phyloP scores from a whole-genome alignment of 30 jellyfish, hydroid and myxozoan species.

The Nemopilema nomurai region DNA sequence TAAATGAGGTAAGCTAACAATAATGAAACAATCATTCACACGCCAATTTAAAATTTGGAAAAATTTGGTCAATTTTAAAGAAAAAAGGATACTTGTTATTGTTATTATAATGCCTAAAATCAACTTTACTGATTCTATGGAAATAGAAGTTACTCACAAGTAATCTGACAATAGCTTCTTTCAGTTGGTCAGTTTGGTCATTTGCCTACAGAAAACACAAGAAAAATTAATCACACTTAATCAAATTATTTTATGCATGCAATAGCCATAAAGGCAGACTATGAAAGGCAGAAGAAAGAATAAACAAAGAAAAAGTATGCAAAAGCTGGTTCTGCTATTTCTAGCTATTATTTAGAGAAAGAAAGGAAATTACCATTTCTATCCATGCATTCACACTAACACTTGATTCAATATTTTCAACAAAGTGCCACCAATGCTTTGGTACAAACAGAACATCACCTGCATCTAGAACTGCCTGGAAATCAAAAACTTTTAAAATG shows the following conservation, averaged over 20 bases:
- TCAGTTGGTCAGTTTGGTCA: constrained; percentile 61
- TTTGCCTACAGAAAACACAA: constrained; percentile 33
- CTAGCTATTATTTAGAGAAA: too few species aligned
- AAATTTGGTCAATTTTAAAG: neutral
- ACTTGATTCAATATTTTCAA: constrained; percentile 72
- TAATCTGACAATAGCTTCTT: constrained; percentile 63
- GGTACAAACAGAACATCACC: constrained; percentile 97
- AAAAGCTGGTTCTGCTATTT: too few species aligned
- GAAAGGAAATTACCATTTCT: constrained; percentile 62
- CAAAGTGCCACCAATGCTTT: constrained; percentile 99
- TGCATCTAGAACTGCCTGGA: constrained; percentile 71
- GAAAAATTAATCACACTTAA: too few species aligned
- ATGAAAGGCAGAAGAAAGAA: too few species aligned
- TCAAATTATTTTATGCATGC: too few species aligned
- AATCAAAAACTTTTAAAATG: too few species aligned
- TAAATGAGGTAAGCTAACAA: constrained; percentile 69
- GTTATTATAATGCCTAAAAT: neutral
- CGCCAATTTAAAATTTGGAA: too few species aligned
- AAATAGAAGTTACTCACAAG: constrained; percentile 34
- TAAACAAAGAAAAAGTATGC: neutral
- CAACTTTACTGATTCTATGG: constrained; percentile 2
- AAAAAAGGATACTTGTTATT: neutral
- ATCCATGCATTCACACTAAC: constrained; percentile 95
- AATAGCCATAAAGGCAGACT: too few species aligned
- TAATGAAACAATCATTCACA: too few species aligned